Evolutionary conservation across 2,797 vertebrate genomes (phyloP).

Genomic region (Podarcis siculus): DNA sequence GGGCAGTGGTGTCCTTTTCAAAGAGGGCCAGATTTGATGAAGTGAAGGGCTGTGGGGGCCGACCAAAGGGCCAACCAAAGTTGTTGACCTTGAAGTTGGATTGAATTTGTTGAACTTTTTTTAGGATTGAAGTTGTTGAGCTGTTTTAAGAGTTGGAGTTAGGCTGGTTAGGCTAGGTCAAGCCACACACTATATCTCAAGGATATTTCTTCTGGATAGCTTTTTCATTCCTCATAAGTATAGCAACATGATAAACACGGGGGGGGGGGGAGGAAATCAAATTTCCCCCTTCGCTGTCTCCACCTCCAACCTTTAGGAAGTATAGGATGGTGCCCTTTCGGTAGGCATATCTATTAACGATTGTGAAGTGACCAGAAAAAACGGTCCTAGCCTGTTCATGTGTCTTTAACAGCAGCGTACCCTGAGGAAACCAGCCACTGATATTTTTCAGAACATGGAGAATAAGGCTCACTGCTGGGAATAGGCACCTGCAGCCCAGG

Average conservation of each 20-base stretch:
- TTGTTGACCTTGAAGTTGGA: no score
- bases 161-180: not conserved
- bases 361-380: not conserved
- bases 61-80: no score
- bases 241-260: not conserved
- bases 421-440: not conserved
- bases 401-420: no score
- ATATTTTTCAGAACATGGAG: not conserved
- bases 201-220: not conserved
- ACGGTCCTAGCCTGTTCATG: no score
- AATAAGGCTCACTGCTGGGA: not conserved
- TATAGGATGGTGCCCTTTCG: not conserved
- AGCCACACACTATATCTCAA: not conserved
- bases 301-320: not conserved
- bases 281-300: not conserved
- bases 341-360: not conserved
- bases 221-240: not conserved
- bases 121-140: no score
- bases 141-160: no score
- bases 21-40: no score
- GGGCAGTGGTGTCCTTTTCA: no score
- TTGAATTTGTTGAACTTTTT: no score
- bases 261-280: not conserved
- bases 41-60: no score
- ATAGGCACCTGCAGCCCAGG: no score